These are phyloP conservation scores for Drosophila diplacantha DNA, from an alignment of 2,888 invertebrate species.

Conservation along the genomic window DNA sequence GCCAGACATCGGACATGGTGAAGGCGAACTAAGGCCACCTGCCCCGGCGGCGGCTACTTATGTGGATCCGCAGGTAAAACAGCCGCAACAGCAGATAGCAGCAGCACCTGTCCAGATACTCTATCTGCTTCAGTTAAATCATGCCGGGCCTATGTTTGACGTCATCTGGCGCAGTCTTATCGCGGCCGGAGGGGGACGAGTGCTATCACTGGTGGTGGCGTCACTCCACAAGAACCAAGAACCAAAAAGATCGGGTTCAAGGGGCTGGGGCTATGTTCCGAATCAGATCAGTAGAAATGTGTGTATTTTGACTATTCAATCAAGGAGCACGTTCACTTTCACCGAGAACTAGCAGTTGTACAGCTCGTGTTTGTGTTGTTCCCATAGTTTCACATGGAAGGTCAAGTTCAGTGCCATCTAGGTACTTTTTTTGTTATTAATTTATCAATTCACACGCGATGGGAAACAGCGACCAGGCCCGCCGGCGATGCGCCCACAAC, in stretches of 20 bases:
- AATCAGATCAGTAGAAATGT: background rate
- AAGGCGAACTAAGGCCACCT: constrained; percentile 19
- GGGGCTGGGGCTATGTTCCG: background rate
- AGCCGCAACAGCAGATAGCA: constrained; percentile 1
- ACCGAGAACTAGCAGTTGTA: background rate
- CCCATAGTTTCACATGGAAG: background rate
- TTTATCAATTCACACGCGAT: constrained; percentile 55
- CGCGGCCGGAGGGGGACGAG: too few relatives aligned
- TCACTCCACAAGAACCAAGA: constrained; percentile 27
- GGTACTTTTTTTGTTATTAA: background rate
- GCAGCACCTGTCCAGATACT: constrained; percentile 6
- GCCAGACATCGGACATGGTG: constrained; percentile 82
- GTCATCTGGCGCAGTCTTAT: constrained; percentile 68
- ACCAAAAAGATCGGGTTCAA: background rate
- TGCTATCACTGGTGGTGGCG: constrained; percentile 29
- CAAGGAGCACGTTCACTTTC: background rate
- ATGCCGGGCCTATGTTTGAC: constrained; percentile 44
- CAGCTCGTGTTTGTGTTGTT: background rate
- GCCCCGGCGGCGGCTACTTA: constrained; percentile 17
- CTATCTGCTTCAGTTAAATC: constrained; percentile 32
- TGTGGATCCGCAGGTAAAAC: constrained; percentile 17
- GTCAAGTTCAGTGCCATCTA: constrained; percentile 23
- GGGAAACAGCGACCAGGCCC: constrained; percentile 40
- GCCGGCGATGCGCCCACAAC: constrained; percentile 47
- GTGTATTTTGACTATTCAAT: background rate